Evolutionary conservation across 2,113 vertebrate genomes (phyloP).

Genomic region (Osmerus mordax): DNA sequence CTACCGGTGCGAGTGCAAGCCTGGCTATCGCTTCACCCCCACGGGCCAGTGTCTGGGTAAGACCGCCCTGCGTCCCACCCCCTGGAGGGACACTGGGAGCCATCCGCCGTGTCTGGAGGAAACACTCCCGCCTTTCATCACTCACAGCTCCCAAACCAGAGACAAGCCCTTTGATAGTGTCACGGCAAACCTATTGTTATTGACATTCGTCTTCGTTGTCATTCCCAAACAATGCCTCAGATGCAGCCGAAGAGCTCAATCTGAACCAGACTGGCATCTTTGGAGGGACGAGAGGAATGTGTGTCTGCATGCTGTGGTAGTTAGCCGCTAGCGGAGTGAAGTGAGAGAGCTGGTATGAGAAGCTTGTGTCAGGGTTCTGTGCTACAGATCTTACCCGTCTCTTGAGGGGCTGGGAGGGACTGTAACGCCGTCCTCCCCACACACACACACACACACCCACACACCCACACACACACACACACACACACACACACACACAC

Average conservation of each 20-base stretch:
- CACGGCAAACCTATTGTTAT: too few relatives aligned
- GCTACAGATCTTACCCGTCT: constrained; percentile 21
- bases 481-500: not conserved
- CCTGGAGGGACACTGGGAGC: not conserved
- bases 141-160: too few relatives aligned
- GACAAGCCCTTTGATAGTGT: too few relatives aligned
- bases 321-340: constrained; percentile 29
- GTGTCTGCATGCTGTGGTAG: constrained; percentile 13
- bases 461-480: not conserved
- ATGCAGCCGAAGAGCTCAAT: too few relatives aligned
- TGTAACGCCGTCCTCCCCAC: too few relatives aligned
- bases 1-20: constrained; percentile 91
- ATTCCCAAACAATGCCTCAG: too few relatives aligned
- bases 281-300: constrained; percentile 1
- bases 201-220: too few relatives aligned
- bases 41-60: constrained; percentile 88
- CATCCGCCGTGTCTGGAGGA: too few relatives aligned
- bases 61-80: not conserved
- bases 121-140: too few relatives aligned
- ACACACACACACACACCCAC: not conserved
- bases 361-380: constrained; percentile 37
- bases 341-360: constrained; percentile 15
- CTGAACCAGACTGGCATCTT: too few relatives aligned
- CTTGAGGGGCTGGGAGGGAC: constrained; percentile 18
- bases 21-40: constrained; percentile 88